Conservation (phyloP, 2,797 vertebrate species). For the Antrozous pallidus region DNA sequence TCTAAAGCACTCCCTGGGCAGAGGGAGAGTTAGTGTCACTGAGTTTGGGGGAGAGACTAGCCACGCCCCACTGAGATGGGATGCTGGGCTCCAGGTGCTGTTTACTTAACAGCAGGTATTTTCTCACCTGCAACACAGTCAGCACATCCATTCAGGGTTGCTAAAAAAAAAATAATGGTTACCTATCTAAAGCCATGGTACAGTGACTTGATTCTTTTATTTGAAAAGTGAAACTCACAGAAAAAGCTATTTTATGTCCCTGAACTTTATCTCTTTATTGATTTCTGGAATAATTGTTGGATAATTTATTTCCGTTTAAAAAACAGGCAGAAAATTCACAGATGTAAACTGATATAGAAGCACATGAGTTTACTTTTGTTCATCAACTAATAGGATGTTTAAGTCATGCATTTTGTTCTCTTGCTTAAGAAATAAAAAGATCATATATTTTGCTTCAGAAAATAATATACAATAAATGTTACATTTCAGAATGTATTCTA, state of each 20-base stretch:
- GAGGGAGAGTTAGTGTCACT: not conserved
- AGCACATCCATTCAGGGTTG: not conserved
- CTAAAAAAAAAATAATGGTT: not conserved
- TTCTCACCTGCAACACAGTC: not conserved
- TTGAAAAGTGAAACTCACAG: not conserved
- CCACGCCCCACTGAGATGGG: not conserved
- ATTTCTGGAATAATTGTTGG: not conserved
- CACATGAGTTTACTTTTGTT: not conserved
- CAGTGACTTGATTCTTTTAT: not conserved
- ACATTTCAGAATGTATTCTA: not conserved
- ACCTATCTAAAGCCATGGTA: not conserved
- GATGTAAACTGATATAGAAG: not conserved
- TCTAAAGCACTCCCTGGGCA: not conserved
- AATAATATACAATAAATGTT: not conserved
- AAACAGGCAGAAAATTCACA: not conserved
- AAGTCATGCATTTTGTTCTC: not conserved
- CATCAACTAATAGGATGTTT: not conserved
- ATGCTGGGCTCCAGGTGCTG: accelerated
- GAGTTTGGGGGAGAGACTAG: not conserved
- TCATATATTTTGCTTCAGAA: not conserved
- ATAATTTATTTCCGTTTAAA: constrained; percentile 26
- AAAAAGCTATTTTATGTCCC: not conserved
- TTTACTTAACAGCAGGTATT: not conserved
- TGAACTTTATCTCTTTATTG: not conserved
- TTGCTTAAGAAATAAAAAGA: constrained; percentile 24